phyloP scores from a whole-genome alignment of 2,797 vertebrate species.

The Parauchenoglanis punctatus region DNA sequence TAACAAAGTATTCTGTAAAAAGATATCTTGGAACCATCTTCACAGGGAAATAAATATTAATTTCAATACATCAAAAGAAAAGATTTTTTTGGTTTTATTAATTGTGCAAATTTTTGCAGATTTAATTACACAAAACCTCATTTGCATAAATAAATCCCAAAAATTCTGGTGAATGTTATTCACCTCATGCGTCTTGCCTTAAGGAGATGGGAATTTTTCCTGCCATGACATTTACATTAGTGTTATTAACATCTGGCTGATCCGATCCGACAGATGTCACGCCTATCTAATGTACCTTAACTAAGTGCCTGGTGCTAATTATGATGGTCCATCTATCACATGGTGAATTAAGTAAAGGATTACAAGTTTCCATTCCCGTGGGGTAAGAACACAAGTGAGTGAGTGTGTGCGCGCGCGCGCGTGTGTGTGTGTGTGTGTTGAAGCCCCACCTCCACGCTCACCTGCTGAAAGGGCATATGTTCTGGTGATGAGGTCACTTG shows the following conservation, averaged over 20 bases:
- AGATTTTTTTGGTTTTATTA: neutral
- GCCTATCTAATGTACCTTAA: neutral
- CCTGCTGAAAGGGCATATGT: constrained; percentile 66
- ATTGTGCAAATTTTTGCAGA: neutral
- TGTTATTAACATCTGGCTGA: constrained; percentile 12
- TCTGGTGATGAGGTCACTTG: constrained; percentile 63
- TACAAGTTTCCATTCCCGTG: constrained; percentile 14
- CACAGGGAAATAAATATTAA: neutral
- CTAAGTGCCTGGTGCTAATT: neutral
- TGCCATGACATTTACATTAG: neutral
- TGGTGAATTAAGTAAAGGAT: neutral
- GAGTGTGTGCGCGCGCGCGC: constrained; percentile 14
- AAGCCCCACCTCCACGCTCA: constrained; percentile 51
- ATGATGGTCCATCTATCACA: constrained; percentile 6
- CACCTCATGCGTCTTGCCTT: too few species aligned
- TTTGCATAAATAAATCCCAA: neutral
- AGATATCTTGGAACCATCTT: neutral
- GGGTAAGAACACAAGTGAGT: neutral
- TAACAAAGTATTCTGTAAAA: neutral
- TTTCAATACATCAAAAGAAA: neutral
- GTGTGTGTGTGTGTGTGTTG: constrained; percentile 20
- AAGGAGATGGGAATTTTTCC: neutral
- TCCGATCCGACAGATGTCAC: neutral
- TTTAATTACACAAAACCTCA: neutral
- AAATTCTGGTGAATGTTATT: neutral